Evolutionary conservation across 2,888 invertebrate genomes (phyloP).

Genomic region (Eupelmus urozonus): DNA sequence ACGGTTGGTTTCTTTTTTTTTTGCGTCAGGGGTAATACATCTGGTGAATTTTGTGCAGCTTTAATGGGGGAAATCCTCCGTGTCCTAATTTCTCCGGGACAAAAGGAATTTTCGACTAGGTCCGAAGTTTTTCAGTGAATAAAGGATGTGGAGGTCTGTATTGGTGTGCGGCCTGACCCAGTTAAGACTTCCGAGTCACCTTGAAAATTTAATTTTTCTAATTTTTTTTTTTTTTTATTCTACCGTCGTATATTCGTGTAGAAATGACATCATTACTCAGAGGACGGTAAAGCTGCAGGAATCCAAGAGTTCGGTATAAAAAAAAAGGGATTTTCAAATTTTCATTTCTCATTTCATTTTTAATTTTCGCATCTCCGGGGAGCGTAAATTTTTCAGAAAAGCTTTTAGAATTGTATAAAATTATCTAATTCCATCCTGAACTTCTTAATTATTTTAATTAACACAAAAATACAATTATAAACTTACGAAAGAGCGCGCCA

Average conservation of each 20-base stretch:
- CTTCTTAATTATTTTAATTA: too few species aligned
- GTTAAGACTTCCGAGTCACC: neutral
- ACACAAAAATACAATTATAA: too few species aligned
- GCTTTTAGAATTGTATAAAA: too few species aligned
- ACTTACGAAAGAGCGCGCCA: too few species aligned
- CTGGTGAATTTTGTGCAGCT: neutral
- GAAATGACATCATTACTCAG: neutral
- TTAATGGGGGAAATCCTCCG: neutral
- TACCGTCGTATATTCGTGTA: neutral
- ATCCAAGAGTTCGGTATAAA: too few species aligned
- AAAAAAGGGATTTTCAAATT: neutral
- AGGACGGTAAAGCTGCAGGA: too few species aligned
- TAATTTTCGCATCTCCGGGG: neutral
- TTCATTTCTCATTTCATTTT: neutral
- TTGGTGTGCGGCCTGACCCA: neutral
- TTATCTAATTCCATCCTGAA: too few species aligned
- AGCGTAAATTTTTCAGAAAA: too few species aligned
- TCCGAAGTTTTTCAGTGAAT: neutral
- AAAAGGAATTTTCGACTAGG: too few species aligned
- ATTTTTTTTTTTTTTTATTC: neutral
- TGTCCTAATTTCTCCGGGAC: neutral
- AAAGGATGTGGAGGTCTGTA: neutral
- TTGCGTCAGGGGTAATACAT: too few species aligned
- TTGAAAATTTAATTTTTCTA: constrained; percentile 11
- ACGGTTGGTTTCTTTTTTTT: too few species aligned